phyloP scores from a whole-genome alignment of 2,113 vertebrate species.

The Neogale vison region DNA sequence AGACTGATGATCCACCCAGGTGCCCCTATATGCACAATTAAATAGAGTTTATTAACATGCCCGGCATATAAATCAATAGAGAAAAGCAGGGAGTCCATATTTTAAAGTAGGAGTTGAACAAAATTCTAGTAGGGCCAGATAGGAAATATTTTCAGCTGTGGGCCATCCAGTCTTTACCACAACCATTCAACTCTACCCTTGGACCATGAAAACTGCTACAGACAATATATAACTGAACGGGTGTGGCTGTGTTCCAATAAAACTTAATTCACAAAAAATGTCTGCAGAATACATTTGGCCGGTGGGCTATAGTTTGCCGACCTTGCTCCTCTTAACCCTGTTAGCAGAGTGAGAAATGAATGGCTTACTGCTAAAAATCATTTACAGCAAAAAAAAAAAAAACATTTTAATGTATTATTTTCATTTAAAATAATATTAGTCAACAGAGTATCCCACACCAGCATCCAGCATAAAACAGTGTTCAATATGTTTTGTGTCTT shows the following conservation, averaged over 20 bases:
- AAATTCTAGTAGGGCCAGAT: background rate
- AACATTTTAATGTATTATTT: background rate
- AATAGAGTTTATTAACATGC: background rate
- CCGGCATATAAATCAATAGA: background rate
- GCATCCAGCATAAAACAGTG: background rate
- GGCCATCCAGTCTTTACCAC: background rate
- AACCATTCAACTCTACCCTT: background rate
- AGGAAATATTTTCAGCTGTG: background rate
- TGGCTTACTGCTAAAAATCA: conserved; percentile 2
- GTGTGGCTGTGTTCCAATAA: background rate
- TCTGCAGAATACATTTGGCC: background rate
- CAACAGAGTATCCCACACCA: background rate
- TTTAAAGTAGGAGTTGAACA: background rate
- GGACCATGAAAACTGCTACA: background rate
- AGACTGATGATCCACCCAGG: background rate
- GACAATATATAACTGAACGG: background rate
- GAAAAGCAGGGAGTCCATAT: background rate
- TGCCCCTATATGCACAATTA: background rate
- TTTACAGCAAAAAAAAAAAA: background rate
- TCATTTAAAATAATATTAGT: conserved; percentile 1
- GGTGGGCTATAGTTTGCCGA: background rate
- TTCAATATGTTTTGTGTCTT: background rate
- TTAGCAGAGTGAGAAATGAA: background rate
- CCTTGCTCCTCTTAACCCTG: background rate
- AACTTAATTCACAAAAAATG: conserved; percentile 28